Evolutionary conservation across 1,140 invertebrate genomes (phyloP).

Genomic region (Bombus confusus): DNA sequence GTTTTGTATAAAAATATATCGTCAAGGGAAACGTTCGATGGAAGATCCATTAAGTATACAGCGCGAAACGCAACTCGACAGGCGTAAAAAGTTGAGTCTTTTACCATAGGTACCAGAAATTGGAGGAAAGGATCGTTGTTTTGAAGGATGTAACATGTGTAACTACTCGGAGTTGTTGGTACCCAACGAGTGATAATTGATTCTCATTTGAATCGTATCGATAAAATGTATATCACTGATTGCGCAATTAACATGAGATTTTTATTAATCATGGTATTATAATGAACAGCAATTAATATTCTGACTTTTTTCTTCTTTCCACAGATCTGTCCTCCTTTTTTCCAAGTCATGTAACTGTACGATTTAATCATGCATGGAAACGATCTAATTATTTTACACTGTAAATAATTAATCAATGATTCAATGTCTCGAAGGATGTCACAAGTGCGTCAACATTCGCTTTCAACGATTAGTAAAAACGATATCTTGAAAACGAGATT

Average conservation of each 20-base stretch:
- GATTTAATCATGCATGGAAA: conserved; percentile 10
- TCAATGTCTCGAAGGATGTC: neutral
- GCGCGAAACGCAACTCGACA: neutral
- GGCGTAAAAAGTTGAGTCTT: neutral
- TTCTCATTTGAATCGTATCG: neutral
- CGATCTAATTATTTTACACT: conserved; percentile 11
- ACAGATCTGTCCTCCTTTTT: conserved; percentile 31
- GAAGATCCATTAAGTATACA: neutral
- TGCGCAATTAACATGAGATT: conserved; percentile 64
- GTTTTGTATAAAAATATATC: neutral
- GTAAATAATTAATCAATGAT: conserved; percentile 3
- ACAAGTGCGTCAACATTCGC: too few relatives aligned
- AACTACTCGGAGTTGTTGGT: neutral
- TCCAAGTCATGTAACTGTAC: neutral
- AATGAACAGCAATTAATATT: conserved; percentile 67
- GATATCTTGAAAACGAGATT: neutral
- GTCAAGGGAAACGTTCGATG: neutral
- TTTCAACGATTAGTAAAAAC: neutral
- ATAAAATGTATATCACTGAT: conserved; percentile 38
- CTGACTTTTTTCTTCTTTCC: conserved; percentile 25
- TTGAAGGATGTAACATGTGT: neutral
- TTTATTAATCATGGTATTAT: conserved; percentile 73
- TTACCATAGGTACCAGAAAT: neutral
- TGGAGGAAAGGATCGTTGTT: neutral
- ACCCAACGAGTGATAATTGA: neutral